Base-by-base conservation (phyloP, 2,888 invertebrate genomes). In the Himalopsyche japonica region DNA sequence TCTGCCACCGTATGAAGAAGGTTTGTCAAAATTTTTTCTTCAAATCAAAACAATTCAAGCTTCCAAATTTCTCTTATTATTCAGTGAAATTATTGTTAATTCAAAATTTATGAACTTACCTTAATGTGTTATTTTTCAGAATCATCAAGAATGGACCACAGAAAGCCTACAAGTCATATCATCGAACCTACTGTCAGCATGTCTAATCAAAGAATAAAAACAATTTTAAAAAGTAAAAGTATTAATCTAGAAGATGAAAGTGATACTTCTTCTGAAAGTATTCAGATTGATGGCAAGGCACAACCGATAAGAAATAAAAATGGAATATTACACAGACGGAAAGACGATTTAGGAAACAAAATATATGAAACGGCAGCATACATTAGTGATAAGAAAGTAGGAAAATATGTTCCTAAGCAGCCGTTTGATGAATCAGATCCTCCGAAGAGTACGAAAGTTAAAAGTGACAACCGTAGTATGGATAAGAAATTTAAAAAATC, bases 1-100 rank as follows among this genome's bases (percentile, higher is more conserved):
- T 37, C 64, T 86, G 27, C 85, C 86, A n/a, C 86, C 86, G 15
- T 85, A 85, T 30, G 81, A 84, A 64, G 84, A 85, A 80, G 83
- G 85, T 85, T 43, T 34, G 82, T 48, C 20, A 6, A n/a, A n/a
- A 43, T 3, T 37, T 7, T 37, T 37, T 37, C 7, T 37, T 5
- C n/a, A n/a, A n/a, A n/a, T n/a, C n/a, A n/a, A n/a, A n/a, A n/a
- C n/a, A n/a, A n/a, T n/a, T n/a, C n/a, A n/a, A n/a, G n/a, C n/a
- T n/a, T n/a, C n/a, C n/a, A n/a, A n/a, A n/a, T n/a, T n/a, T n/a
- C n/a, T n/a, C n/a, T n/a, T n/a, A n/a, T n/a, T n/a, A n/a, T n/a
- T n/a, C n/a, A n/a, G n/a, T n/a, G n/a, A n/a, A n/a, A n/a, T n/a
- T n/a, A n/a, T n/a, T n/a, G n/a, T n/a, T n/a, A n/a, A n/a, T n/a